phyloP scores from a whole-genome alignment of 1,140 invertebrate genomes.

The Micrasema minimum region DNA sequence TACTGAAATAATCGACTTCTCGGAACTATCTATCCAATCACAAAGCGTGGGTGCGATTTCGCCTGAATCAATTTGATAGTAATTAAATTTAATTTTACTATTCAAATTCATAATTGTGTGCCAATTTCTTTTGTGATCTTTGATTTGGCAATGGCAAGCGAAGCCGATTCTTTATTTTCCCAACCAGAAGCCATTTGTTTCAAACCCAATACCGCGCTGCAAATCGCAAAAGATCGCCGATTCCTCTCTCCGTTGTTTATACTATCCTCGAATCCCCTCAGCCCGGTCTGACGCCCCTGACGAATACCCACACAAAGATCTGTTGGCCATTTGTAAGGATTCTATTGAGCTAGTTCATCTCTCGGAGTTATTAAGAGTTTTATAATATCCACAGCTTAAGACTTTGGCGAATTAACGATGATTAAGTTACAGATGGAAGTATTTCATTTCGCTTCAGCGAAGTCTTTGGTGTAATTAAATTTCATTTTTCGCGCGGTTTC shows the following conservation, averaged over 20 bases:
- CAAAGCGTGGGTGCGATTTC: too few species aligned
- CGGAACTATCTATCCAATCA: too few species aligned
- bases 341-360: neutral
- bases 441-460: too few species aligned
- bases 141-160: neutral
- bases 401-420: too few species aligned
- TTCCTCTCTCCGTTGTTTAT: constrained; percentile 20
- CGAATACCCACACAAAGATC: neutral
- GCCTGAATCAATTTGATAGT: too few species aligned
- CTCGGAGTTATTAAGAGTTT: neutral
- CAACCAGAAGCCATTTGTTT: neutral
- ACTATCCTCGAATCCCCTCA: too few species aligned
- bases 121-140: constrained; percentile 12
- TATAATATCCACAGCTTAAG: neutral
- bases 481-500: too few species aligned
- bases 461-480: too few species aligned
- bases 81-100: too few species aligned
- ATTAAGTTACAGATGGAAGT: too few species aligned
- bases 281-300: neutral
- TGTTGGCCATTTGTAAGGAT: neutral
- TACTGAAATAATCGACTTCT: too few species aligned
- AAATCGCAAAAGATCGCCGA: constrained; percentile 26
- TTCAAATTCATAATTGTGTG: too few species aligned
- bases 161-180: constrained; percentile 13
- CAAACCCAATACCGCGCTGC: constrained; percentile 4